Evolutionary conservation across 2,797 vertebrate species (phyloP).

Genomic region (Lindbergichthys nudifrons): DNA sequence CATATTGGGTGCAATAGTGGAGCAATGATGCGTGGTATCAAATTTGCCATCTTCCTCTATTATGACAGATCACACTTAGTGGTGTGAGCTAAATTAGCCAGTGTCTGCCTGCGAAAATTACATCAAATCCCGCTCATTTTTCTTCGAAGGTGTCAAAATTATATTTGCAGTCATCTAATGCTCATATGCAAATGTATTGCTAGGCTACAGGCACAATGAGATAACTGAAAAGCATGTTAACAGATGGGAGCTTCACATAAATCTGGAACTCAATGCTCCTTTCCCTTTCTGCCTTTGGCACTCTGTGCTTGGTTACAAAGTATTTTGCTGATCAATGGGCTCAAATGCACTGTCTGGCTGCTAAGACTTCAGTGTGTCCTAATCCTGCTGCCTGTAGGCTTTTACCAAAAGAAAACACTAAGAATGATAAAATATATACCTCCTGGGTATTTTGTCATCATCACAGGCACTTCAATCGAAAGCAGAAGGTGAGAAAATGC

Average conservation of each 20-base stretch:
- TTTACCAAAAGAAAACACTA: slow-evolving; percentile 40
- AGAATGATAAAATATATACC: slow-evolving; percentile 15
- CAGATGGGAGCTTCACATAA: slow-evolving; percentile 51
- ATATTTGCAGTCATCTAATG: slow-evolving; percentile 44
- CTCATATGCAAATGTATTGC: slow-evolving; percentile 48
- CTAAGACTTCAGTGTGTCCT: slow-evolving; percentile 36
- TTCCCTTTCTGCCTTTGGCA: slow-evolving; percentile 37
- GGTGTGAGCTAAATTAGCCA: slow-evolving; percentile 34
- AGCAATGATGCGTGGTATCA: neutral
- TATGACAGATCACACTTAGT: slow-evolving; percentile 28
- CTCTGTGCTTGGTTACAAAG: slow-evolving; percentile 34
- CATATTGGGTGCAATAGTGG: neutral
- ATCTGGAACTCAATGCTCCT: slow-evolving; percentile 35
- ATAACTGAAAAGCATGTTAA: slow-evolving; percentile 48
- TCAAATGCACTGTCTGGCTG: slow-evolving; percentile 44
- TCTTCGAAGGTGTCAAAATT: slow-evolving; percentile 45
- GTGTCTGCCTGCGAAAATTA: slow-evolving; percentile 36
- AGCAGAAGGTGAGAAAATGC: slow-evolving; percentile 19
- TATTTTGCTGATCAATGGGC: slow-evolving; percentile 57
- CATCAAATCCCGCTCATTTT: slow-evolving; percentile 25
- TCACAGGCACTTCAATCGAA: slow-evolving; percentile 36
- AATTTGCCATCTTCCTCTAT: slow-evolving; percentile 25
- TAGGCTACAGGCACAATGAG: slow-evolving; percentile 34
- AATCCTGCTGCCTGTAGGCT: slow-evolving; percentile 27
- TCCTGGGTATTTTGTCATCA: slow-evolving; percentile 14